phyloP scores from a whole-genome alignment of 2,113 vertebrate species.

The Pagrus major region DNA sequence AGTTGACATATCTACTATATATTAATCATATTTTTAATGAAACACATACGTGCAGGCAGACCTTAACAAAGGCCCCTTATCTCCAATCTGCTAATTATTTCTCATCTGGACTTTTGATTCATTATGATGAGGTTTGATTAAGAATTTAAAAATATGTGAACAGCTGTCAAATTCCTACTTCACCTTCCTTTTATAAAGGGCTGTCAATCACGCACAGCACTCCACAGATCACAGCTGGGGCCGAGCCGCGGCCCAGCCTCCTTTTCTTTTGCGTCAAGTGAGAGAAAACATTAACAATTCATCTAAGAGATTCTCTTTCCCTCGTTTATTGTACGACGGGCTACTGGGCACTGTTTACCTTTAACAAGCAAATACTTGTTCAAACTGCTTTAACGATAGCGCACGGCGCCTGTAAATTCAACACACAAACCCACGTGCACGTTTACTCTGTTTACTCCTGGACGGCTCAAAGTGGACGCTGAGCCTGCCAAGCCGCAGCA shows the following conservation, averaged over 20 bases:
- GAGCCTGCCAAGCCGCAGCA: slow-evolving; percentile 51
- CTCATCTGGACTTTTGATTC: slow-evolving; percentile 30
- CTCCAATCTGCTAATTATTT: slow-evolving; percentile 42
- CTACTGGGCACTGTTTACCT: slow-evolving; percentile 38
- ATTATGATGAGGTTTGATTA: slow-evolving; percentile 19
- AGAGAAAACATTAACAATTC: slow-evolving; percentile 35
- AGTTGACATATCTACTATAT: slow-evolving; percentile 22
- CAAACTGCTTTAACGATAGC: slow-evolving; percentile 48
- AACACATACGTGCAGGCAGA: slow-evolving; percentile 20
- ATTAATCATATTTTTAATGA: slow-evolving; percentile 57
- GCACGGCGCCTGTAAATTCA: slow-evolving; percentile 10
- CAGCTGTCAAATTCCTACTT: slow-evolving; percentile 13
- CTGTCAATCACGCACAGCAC: slow-evolving; percentile 28
- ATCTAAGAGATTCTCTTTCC: slow-evolving; percentile 35
- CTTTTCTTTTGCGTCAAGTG: slow-evolving; percentile 1
- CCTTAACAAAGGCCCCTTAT: slow-evolving; percentile 18
- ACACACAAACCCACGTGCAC: slow-evolving; percentile 10
- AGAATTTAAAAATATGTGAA: slow-evolving; percentile 17
- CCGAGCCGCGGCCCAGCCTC: slow-evolving; percentile 1
- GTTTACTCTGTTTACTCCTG: slow-evolving; percentile 50
- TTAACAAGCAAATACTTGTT: slow-evolving; percentile 70
- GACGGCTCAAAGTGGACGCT: slow-evolving; percentile 36
- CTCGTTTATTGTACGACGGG: slow-evolving; percentile 21
- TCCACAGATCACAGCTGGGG: background rate
- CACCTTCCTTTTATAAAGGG: background rate